Evolutionary conservation across 2,888 invertebrate genomes (phyloP).

Genomic region (Drosophila colorata): DNA sequence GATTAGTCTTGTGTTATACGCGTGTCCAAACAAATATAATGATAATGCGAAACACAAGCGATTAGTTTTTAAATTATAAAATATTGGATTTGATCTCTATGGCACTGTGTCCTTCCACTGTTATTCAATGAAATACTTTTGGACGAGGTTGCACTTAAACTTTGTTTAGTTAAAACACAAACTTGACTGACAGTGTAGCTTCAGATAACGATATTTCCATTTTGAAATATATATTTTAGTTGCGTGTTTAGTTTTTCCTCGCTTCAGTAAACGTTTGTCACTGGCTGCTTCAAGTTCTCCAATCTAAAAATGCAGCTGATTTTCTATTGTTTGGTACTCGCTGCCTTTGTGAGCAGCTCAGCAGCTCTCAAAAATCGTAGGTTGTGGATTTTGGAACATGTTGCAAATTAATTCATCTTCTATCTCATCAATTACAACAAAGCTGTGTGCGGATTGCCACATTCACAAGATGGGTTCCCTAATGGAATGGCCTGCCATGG

Average conservation of each 20-base stretch:
- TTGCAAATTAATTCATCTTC: neutral
- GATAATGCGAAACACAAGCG: too few relatives aligned
- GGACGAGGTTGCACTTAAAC: too few relatives aligned
- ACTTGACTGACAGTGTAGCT: too few relatives aligned
- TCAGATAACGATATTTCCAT: too few relatives aligned
- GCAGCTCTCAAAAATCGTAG: neutral
- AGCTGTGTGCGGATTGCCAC: constrained; percentile 39
- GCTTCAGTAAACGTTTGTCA: neutral
- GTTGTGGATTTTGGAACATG: neutral
- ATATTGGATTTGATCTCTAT: neutral
- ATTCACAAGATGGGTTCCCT: constrained; percentile 9
- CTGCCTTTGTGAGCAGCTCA: neutral
- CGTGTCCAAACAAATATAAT: too few relatives aligned
- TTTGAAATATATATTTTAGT: too few relatives aligned
- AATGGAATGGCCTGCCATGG: too few relatives aligned
- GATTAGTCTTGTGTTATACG: neutral
- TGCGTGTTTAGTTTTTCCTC: neutral
- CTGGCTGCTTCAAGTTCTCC: neutral
- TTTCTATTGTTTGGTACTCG: neutral
- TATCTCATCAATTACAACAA: neutral
- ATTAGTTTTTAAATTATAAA: too few relatives aligned
- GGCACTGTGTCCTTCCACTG: too few relatives aligned
- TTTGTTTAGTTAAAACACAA: too few relatives aligned
- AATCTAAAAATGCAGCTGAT: neutral
- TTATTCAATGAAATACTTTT: too few relatives aligned